Conservation (phyloP, 2,888 invertebrate species). For the Labia minor region DNA sequence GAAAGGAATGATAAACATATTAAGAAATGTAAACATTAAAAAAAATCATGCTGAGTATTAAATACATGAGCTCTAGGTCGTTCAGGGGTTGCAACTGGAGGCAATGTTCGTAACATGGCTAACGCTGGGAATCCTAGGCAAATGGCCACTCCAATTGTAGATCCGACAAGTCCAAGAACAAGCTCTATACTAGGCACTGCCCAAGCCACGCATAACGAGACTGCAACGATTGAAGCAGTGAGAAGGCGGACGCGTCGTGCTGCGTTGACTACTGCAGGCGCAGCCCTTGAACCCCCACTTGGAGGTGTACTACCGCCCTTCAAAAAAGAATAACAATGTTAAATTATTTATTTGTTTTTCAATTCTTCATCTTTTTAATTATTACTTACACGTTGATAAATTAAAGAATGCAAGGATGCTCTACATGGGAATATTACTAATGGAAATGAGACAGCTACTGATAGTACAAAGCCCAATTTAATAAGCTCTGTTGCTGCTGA, state of each 20-base stretch:
- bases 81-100: constrained; percentile 39
- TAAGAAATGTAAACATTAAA: not conserved
- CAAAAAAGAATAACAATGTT: constrained; percentile 13
- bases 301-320: not conserved
- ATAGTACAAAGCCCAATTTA: constrained; percentile 88
- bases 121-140: constrained; percentile 88
- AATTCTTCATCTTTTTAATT: constrained; percentile 9
- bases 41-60: constrained; percentile 19
- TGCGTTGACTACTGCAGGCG: not conserved
- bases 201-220: constrained; percentile 68
- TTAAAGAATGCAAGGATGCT: constrained; percentile 81
- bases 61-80: constrained; percentile 67
- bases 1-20: constrained; percentile 15
- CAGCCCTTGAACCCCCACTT: not conserved
- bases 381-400: constrained; percentile 63
- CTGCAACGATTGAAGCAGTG: constrained; percentile 65
- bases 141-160: constrained; percentile 87
- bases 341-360: too few relatives aligned
- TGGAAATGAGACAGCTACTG: constrained; percentile 92
- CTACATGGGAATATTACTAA: constrained; percentile 93
- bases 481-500: constrained; percentile 77
- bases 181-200: constrained; percentile 89
- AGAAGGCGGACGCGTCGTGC: constrained; percentile 33
- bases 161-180: constrained; percentile 85
- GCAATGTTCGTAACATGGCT: constrained; percentile 59